Evolutionary conservation across 2,113 vertebrate species (phyloP).

Genomic region (Grallaria varia): DNA sequence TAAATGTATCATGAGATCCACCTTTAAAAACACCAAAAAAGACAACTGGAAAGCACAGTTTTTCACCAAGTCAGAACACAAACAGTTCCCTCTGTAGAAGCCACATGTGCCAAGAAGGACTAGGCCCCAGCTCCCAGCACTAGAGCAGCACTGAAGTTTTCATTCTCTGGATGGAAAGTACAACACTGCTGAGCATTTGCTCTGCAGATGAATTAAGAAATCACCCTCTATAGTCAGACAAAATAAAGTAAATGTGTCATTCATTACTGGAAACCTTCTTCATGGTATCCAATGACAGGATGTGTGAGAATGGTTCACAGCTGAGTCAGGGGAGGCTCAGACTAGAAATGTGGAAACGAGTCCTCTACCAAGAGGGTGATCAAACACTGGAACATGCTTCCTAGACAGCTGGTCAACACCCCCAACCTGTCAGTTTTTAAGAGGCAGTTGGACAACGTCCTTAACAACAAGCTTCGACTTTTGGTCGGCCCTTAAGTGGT

Average conservation of each 20-base stretch:
- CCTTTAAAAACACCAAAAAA: neutral
- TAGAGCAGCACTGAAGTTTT: neutral
- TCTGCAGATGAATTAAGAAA: neutral
- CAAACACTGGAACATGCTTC: neutral
- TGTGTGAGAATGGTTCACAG: neutral
- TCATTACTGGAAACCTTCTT: neutral
- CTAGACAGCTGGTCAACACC: neutral
- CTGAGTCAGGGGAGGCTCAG: neutral
- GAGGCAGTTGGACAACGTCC: neutral
- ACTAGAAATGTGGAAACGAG: neutral
- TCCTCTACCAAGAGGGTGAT: neutral
- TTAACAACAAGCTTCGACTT: neutral
- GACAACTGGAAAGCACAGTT: neutral
- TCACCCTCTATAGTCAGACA: rapidly evolving
- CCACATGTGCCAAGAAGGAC: neutral
- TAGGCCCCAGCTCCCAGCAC: neutral
- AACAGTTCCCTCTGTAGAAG: neutral
- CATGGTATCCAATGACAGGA: neutral
- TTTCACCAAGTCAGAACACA: neutral
- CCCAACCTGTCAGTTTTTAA: neutral
- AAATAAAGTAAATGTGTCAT: neutral
- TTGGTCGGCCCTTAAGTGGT: neutral
- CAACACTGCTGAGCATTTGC: neutral
- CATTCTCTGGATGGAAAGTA: neutral
- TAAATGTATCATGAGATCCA: neutral